These are phyloP conservation scores for Microplitis deprimator DNA, from an alignment of 2,888 invertebrate species.

Conservation along the genomic window DNA sequence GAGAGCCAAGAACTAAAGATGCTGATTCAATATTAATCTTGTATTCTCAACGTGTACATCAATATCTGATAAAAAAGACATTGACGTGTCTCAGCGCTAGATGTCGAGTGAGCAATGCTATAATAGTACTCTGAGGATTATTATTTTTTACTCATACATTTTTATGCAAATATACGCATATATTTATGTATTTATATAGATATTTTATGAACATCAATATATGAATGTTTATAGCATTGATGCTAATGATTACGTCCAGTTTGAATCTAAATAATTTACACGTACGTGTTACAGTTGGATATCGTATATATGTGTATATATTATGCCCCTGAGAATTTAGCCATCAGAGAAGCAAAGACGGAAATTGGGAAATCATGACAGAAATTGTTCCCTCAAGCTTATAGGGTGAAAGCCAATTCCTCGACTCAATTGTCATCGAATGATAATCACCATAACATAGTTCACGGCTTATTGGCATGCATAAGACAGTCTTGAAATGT, in stretches of 20 bases:
- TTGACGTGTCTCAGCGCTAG: not conserved
- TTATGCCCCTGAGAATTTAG: constrained; percentile 1
- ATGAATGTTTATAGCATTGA: not conserved
- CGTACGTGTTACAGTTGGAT: not conserved
- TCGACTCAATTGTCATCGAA: not conserved
- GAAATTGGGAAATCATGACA: not conserved
- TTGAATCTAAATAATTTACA: constrained; percentile 3
- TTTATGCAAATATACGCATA: too few relatives aligned
- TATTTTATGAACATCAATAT: not conserved
- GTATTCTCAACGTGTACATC: constrained; percentile 48
- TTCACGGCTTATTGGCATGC: constrained; percentile 1
- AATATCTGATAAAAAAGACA: constrained; percentile 25
- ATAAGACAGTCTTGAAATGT: not conserved
- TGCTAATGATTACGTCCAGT: not conserved
- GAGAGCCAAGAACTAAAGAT: constrained; percentile 32
- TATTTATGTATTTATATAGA: too few relatives aligned
- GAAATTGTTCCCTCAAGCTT: constrained; percentile 1
- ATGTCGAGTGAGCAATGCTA: not conserved
- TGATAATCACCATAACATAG: not conserved
- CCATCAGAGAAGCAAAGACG: constrained; percentile 3
- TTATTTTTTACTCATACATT: not conserved
- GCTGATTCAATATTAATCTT: constrained; percentile 51
- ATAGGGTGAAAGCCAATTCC: constrained; percentile 1
- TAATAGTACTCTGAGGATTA: not conserved
- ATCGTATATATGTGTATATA: constrained; percentile 11